These are phyloP conservation scores for Baryphthengus martii DNA, from an alignment of 2,113 vertebrate genomes.

Conservation along the genomic window DNA sequence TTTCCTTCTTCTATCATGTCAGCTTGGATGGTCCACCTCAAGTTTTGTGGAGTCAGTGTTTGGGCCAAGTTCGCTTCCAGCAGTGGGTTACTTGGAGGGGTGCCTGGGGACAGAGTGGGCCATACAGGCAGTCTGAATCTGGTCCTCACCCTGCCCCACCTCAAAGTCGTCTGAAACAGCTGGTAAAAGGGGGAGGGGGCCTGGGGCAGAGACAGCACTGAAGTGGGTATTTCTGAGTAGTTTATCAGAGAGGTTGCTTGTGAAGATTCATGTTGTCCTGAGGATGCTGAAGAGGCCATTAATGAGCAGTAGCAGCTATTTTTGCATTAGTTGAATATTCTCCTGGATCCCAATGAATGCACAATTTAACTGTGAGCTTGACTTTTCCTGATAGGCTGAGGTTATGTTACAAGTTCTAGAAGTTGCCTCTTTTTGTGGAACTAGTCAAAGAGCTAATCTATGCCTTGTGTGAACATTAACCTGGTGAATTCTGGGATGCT, in stretches of 20 bases:
- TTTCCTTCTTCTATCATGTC: neutral
- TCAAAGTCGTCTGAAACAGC: neutral
- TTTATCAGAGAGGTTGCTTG: neutral
- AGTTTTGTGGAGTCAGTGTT: neutral
- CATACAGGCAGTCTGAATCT: neutral
- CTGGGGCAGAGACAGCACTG: neutral
- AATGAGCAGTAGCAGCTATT: neutral
- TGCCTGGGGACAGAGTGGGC: neutral
- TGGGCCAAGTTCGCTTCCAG: neutral
- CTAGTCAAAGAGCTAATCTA: neutral
- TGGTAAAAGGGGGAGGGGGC: neutral
- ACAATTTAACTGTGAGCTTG: neutral
- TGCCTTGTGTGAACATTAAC: neutral
- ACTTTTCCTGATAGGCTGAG: conserved; percentile 7
- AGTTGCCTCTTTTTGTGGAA: neutral
- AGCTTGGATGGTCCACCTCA: neutral
- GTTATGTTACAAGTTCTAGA: neutral
- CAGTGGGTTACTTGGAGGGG: accelerated
- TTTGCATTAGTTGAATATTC: neutral
- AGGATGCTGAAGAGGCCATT: neutral
- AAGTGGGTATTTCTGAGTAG: neutral
- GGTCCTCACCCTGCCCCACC: neutral
- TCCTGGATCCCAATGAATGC: neutral
- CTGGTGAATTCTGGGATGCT: neutral
- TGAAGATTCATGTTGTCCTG: neutral